Evolutionary conservation across 2,888 invertebrate genomes (phyloP), one percentile per base, ranked within the genome.

Genomic region (Bimastos eiseni): DNA sequence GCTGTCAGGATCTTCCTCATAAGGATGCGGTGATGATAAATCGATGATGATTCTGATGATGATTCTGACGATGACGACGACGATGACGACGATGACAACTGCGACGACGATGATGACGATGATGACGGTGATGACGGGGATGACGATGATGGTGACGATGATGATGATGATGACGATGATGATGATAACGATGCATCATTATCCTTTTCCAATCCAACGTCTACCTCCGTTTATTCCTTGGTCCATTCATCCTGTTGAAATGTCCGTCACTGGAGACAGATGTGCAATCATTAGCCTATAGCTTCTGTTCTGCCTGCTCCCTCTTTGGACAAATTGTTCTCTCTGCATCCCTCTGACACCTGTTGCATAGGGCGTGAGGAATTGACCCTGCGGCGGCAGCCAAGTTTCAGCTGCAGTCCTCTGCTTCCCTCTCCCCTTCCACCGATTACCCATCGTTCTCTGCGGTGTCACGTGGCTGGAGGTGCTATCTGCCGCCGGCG

Each of bases 41-140:
- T n/a, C 36, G 86, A 86, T 70, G 91, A 90, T 83, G 91, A 41
- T 90, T 90, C 49, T 83, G 91, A 90, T 90, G 90, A 44, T 90
- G 91, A 44, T 83, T 90, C 41, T 83, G 91, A 84, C 83, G 88
- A 88, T 90, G 91, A 90, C 90, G 91, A 88, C 41, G 91, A 88
- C 83, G 91, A 88, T 84, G 90, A 88, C 90, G 90, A 90, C 37
- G 90, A 90, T 90, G 88, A 88, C 90, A 90, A 90, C 15, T 90
- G 41, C 15, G 91, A 90, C 17, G 41, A 90, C 30, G 91, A 90
- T 36, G 91, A 38, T 36, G 83, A 90, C 33, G 90, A 90, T 24
- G 44, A 90, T 70, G 90, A 38, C 17, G 91, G 84, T 36, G 91
- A 83, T 70, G 90, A 89, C 36, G 90, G 36, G 24, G 89, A 70